phyloP scores from a whole-genome alignment of 2,888 invertebrate species.

The Dolichomitus sp. region DNA sequence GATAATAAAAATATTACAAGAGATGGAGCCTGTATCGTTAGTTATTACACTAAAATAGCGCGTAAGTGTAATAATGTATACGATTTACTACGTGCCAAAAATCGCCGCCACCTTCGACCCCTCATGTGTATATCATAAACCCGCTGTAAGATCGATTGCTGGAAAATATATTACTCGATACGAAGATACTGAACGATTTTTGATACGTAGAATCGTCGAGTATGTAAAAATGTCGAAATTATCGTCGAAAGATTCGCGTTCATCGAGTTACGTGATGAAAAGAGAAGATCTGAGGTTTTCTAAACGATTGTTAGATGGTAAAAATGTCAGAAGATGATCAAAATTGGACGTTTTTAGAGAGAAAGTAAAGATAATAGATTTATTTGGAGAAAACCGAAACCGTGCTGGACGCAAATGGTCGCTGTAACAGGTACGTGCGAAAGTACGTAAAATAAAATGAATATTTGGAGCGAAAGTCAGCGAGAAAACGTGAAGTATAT shows the following conservation, averaged over 20 bases:
- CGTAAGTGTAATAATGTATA: slow-evolving; percentile 64
- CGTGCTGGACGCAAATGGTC: slow-evolving; percentile 46
- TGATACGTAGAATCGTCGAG: slow-evolving; percentile 72
- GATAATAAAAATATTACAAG: slow-evolving; percentile 86
- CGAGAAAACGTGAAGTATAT: slow-evolving; percentile 2
- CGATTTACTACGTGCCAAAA: slow-evolving; percentile 69
- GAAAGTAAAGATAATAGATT: slow-evolving; percentile 14
- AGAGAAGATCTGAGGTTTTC: slow-evolving; percentile 42
- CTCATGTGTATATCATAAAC: slow-evolving; percentile 55
- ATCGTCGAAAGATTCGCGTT: slow-evolving; percentile 66
- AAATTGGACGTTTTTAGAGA: slow-evolving; percentile 35
- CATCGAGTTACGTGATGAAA: slow-evolving; percentile 29
- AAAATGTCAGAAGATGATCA: not conserved
- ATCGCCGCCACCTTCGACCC: slow-evolving; percentile 69
- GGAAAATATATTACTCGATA: slow-evolving; percentile 53
- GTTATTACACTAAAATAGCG: slow-evolving; percentile 73
- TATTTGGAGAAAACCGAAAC: slow-evolving; percentile 18
- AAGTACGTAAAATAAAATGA: slow-evolving; percentile 26
- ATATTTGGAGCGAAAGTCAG: slow-evolving; percentile 10
- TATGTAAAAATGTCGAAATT: slow-evolving; percentile 74
- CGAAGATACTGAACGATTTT: slow-evolving; percentile 69
- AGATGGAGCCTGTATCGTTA: slow-evolving; percentile 83
- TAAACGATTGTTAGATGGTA: slow-evolving; percentile 15
- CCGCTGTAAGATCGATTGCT: slow-evolving; percentile 55
- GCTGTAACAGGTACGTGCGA: slow-evolving; percentile 29